Conservation (phyloP, 2,797 vertebrate genomes). For the Myoxocephalus aenaeus region DNA sequence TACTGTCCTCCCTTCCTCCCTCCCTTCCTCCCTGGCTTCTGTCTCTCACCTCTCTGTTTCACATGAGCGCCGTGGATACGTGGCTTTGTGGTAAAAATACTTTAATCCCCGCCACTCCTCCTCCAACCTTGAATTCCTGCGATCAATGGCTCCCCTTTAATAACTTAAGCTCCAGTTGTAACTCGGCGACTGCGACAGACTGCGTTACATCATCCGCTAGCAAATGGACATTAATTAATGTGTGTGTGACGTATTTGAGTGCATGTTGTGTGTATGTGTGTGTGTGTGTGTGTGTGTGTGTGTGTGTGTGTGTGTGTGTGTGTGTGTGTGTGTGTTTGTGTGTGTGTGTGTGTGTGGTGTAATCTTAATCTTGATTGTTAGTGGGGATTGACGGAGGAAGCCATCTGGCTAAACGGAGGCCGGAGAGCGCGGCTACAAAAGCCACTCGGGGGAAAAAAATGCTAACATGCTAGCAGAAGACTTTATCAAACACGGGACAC, state of each 20-base stretch:
- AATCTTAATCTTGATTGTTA: slow-evolving; percentile 85
- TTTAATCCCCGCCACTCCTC: slow-evolving; percentile 88
- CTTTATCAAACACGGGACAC: not conserved
- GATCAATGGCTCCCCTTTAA: slow-evolving; percentile 87
- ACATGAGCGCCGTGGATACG: slow-evolving; percentile 71
- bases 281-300: slow-evolving; percentile 29
- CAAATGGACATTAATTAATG: slow-evolving; percentile 58
- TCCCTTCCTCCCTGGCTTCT: not conserved
- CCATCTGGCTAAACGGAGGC: slow-evolving; percentile 78
- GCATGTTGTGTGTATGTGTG: not conserved
- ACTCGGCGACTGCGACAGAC: slow-evolving; percentile 37
- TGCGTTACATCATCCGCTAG: slow-evolving; percentile 64
- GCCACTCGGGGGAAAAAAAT: slow-evolving; percentile 36
- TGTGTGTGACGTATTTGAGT: slow-evolving; percentile 23
- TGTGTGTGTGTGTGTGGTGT: slow-evolving; percentile 43
- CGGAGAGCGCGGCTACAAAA: slow-evolving; percentile 32
- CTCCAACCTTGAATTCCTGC: slow-evolving; percentile 81
- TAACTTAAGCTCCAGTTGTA: slow-evolving; percentile 90
- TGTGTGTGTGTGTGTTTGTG: slow-evolving; percentile 18
- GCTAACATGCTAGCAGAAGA: slow-evolving; percentile 27
- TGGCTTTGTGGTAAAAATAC: slow-evolving; percentile 91
- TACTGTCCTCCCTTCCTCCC: slow-evolving; percentile 30
- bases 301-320: slow-evolving; percentile 12
- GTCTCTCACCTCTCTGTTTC: slow-evolving; percentile 60
- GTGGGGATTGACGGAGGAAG: slow-evolving; percentile 72